Evolutionary conservation across 2,888 invertebrate species (phyloP), one percentile per base, ranked within the genome.

Genomic region (Quadroppia sp.): DNA sequence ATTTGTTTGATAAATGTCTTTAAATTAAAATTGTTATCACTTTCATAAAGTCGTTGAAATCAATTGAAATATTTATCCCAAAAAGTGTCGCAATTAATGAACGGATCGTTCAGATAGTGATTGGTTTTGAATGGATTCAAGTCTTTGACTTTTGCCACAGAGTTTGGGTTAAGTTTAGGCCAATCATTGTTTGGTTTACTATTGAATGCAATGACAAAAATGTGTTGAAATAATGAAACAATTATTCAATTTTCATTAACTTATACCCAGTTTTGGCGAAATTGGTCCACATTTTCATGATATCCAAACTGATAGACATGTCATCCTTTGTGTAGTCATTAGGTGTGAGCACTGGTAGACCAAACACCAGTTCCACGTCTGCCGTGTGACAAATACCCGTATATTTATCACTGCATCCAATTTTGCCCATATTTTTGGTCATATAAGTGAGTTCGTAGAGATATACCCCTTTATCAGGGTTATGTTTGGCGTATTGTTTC

Each of bases 221-320:
- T 7, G 7, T 20, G 3, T 13, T 20, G 20, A 50, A 50, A 20
- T 20, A 7, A 45, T 45, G 2, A 64, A 17, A 40, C 64, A 23
- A 40, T 40, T 13, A 61, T 32, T 17, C 17, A 2, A 61, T 7
- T 30, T 17, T 32, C 6, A 32, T 17, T 32, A 53, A 30, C 28
- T 15, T 11, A 23, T 48, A 45, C 30, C 73, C 73, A 67, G 25
- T 48, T 56, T 73, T 73, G 20, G 73, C 73, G 42, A 73, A 73
- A 53, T 42, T 28, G 30, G 73, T 73, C 73, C 73, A 73, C 32
- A 69, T 50, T 32, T 69, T 53, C 1, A 73, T 69, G 25, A 69
- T 28, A 25, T 73, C 28, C 15, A 20, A 15, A 20, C 48, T 69
- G 15, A 17, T 9, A n/a, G 13, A 20, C 28, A 69, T 11, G 32